Evolutionary conservation across 2,797 vertebrate genomes (phyloP).

Genomic region (Babyrousa celebensis): DNA sequence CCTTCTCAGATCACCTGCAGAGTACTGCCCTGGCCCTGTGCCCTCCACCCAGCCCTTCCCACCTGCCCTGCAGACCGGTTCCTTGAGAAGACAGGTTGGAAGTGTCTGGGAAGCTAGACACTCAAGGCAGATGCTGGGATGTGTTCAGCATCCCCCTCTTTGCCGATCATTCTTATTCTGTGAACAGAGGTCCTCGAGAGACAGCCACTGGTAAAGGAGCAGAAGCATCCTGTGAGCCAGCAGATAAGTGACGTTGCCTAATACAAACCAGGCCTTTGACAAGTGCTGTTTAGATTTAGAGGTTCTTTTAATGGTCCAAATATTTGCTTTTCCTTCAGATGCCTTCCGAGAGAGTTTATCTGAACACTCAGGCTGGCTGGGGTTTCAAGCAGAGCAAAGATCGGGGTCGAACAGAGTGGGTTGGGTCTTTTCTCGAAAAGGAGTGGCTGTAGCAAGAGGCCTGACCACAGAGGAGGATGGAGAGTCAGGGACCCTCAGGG

Average conservation of each 20-base stretch:
- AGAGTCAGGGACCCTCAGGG: rapidly evolving
- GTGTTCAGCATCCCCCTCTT: too few species aligned
- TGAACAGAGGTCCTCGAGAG: background rate
- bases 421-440: background rate
- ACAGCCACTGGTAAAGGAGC: background rate
- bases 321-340: conserved; percentile 76
- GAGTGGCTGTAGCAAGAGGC: background rate
- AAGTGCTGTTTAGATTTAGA: conserved; percentile 71
- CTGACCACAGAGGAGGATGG: background rate
- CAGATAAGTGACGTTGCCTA: conserved; percentile 50
- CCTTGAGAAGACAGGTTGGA: background rate
- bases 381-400: conserved; percentile 19
- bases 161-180: background rate
- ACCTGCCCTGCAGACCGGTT: background rate
- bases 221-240: background rate
- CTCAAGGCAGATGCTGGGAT: background rate
- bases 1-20: background rate
- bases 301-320: conserved; percentile 70
- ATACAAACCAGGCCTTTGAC: conserved; percentile 52
- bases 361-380: background rate
- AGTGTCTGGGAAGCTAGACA: background rate
- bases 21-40: background rate
- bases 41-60: too few species aligned
- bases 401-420: background rate
- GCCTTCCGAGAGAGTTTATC: conserved; percentile 74